Percentiles rank a stretch among this genome's conserved stretches.
phyloP scores from a whole-genome alignment of 2,888 invertebrate species.

The Graphium colonna region DNA sequence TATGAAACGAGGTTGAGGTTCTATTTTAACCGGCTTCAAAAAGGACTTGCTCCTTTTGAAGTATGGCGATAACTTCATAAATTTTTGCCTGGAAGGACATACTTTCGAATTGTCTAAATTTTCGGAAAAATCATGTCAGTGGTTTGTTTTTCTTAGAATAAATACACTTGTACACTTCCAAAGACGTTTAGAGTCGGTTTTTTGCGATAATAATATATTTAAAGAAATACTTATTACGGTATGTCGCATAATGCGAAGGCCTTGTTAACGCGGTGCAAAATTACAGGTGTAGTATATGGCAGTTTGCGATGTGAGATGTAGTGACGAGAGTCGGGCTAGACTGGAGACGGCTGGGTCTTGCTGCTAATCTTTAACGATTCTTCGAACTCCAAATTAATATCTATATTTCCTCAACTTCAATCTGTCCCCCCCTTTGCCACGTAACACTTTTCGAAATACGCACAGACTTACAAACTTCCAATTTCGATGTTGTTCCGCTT shows the following conservation, averaged over 20 bases:
- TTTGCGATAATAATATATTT: too few relatives aligned
- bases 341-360: constrained; percentile 15
- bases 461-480: constrained; percentile 12
- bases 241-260: constrained; percentile 24
- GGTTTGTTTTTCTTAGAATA: too few relatives aligned
- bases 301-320: constrained; percentile 20
- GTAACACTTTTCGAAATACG: constrained; percentile 18
- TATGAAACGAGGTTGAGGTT: too few relatives aligned
- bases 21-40: too few relatives aligned
- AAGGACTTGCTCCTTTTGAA: too few relatives aligned
- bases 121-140: too few relatives aligned
- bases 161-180: too few relatives aligned
- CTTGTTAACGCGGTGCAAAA: constrained; percentile 4
- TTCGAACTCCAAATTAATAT: constrained; percentile 5
- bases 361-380: constrained; percentile 6
- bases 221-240: too few relatives aligned
- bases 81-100: too few relatives aligned
- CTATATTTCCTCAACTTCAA: constrained; percentile 3
- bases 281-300: constrained; percentile 26
- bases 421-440: constrained; percentile 11
- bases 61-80: too few relatives aligned
- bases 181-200: too few relatives aligned
- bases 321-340: constrained; percentile 17
- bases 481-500: constrained; percentile 16
- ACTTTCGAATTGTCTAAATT: too few relatives aligned